These are phyloP conservation scores for Calypte anna DNA, from an alignment of 2,113 vertebrate species.

Conservation along the genomic window DNA sequence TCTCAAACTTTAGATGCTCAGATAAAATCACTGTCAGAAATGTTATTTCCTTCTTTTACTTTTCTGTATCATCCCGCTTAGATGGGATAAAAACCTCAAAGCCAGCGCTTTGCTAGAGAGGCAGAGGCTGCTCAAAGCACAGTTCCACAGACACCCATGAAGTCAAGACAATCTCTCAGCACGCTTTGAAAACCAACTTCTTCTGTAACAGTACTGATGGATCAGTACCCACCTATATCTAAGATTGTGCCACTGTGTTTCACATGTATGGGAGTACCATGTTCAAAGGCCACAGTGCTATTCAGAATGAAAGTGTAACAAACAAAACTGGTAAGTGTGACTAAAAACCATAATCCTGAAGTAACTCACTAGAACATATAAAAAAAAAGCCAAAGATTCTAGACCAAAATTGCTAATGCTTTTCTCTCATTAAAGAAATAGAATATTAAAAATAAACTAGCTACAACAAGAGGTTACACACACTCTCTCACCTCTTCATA, in stretches of 20 bases:
- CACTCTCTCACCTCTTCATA: not conserved
- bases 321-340: not conserved
- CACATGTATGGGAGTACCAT: accelerated
- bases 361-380: not conserved
- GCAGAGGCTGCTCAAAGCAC: not conserved
- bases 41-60: not conserved
- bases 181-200: not conserved
- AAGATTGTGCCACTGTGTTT: not conserved
- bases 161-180: not conserved
- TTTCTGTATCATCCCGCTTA: not conserved
- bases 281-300: not conserved
- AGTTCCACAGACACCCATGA: not conserved
- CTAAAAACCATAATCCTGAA: not conserved
- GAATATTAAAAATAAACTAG: not conserved
- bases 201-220: not conserved
- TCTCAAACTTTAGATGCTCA: not conserved
- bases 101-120: not conserved
- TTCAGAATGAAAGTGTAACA: not conserved
- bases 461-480: not conserved
- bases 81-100: not conserved
- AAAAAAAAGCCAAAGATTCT: not conserved
- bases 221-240: not conserved
- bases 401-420: accelerated
- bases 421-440: not conserved
- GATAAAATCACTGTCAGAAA: not conserved